Percentiles rank a stretch among this genome's conserved stretches.
Evolutionary conservation across 92 coral and sea anemone genomes (phyloP).

Genomic region (Palythoa grandis): DNA sequence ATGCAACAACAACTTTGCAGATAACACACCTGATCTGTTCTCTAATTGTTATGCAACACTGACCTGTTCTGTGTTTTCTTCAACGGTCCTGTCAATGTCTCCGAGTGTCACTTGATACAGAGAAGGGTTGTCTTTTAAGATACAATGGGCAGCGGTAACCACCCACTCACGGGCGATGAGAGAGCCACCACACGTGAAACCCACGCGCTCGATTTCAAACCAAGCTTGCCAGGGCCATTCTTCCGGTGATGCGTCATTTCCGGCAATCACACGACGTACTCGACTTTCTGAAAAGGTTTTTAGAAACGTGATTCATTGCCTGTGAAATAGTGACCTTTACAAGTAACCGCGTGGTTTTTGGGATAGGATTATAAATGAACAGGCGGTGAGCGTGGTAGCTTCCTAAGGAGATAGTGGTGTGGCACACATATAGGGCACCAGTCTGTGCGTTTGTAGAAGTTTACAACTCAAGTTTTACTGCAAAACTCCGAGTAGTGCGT

Average conservation of each 20-base stretch:
- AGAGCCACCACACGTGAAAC: slow-evolving; percentile 88
- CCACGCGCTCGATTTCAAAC: slow-evolving; percentile 49
- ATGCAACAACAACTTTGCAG: background rate
- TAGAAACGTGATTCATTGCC: too few relatives aligned
- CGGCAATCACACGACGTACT: slow-evolving; percentile 68
- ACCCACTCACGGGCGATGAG: slow-evolving; percentile 85
- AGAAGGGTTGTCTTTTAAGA: slow-evolving; percentile 54
- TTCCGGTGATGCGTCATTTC: slow-evolving; percentile 68
- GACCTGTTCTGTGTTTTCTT: slow-evolving; percentile 70
- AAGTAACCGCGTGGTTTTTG: too few relatives aligned
- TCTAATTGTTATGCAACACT: too few relatives aligned
- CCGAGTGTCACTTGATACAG: slow-evolving; percentile 74
- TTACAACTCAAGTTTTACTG: too few relatives aligned
- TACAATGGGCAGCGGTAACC: slow-evolving; percentile 96
- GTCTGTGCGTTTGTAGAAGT: too few relatives aligned
- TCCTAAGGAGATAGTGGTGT: too few relatives aligned
- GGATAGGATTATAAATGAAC: too few relatives aligned
- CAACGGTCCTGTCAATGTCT: slow-evolving; percentile 66
- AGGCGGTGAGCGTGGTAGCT: too few relatives aligned
- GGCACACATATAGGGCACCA: too few relatives aligned
- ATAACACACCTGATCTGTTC: background rate
- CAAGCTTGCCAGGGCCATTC: slow-evolving; percentile 94
- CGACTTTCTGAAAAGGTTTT: background rate
- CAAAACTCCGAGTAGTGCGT: too few relatives aligned
- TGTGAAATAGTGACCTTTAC: too few relatives aligned